Evolutionary conservation across 2,888 invertebrate species (phyloP), one percentile per base, ranked within the genome.

Genomic region (Anoplius nigerrimus): DNA sequence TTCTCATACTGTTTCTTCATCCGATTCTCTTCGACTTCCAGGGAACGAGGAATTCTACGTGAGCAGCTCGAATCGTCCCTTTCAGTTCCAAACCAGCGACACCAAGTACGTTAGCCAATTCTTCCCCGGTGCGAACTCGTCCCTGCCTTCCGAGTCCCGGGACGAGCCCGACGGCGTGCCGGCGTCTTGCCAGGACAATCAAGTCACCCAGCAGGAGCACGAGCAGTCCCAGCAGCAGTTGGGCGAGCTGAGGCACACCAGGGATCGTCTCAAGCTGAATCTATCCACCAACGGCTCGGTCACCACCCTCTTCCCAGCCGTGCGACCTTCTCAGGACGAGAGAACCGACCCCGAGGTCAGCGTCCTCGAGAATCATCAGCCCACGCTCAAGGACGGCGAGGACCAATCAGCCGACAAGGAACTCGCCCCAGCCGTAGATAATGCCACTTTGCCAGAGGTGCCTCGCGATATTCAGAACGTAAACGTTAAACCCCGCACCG

Each of bases 221-320:
- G 73, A 73, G 8, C 71, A 79, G 6, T 74, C 79, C 18, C 83
- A 87, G 59, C 82, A 78, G 18, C 86, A 87, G 24, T 88, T 95
- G 8, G 95, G 95, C 21, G 94, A 94, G 13, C 87, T 95, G 46
- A 89, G 94, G 15, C 95, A 95, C 84, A 94, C 94, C 4, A 89
- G 94, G 69, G 93, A 94, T 85, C 91, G 91, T 72, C 90, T 95
- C 16, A 94, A 94, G 84, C 89, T 95, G 11, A 94, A 95, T 87
- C 89, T 95, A 27, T 92, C 92, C 45, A 60, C 71, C 20, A 80
- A 71, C 27, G 73, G 71, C 45, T 34, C 65, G 66, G 67, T 72
- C 1, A 34, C 34, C 34, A 34, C 34, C 11, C 34, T 34, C 11
- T 34, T 34, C 11, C 11, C 63, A 71, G 71, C 58, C 16, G 11